These are phyloP conservation scores for Enteromius afrohamiltoni DNA, from an alignment of 2,797 vertebrate genomes.

Conservation along the genomic window DNA sequence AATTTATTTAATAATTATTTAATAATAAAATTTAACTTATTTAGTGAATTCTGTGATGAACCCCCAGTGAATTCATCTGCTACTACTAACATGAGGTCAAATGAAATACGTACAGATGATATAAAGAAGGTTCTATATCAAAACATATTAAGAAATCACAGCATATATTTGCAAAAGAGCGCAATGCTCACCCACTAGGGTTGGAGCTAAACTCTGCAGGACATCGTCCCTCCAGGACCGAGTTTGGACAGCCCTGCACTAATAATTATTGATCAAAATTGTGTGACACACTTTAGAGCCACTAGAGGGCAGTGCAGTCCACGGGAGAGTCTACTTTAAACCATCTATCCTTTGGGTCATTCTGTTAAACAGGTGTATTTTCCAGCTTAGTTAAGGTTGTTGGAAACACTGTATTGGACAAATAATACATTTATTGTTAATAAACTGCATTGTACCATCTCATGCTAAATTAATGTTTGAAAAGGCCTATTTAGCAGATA, in stretches of 20 bases:
- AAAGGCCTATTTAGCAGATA: neutral
- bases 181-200: neutral
- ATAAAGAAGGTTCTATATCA: neutral
- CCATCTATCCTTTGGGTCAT: neutral
- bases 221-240: too few relatives aligned
- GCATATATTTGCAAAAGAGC: neutral
- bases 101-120: neutral
- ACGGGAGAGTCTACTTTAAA: neutral
- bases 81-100: neutral
- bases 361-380: neutral
- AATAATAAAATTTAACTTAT: neutral
- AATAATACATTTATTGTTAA: neutral
- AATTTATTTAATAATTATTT: too few relatives aligned
- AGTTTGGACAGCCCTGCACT: neutral
- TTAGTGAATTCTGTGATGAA: neutral
- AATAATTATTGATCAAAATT: neutral
- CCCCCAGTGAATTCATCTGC: neutral
- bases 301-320: conserved; percentile 40
- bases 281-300: neutral
- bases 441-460: neutral
- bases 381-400: neutral
- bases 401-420: neutral
- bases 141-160: neutral
- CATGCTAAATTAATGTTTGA: neutral
- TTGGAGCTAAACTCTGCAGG: too few relatives aligned